A percentile compares a stretch with the other conserved stretches of the same genome.
These are phyloP conservation scores for Hypanus sabinus DNA, from an alignment of 2,113 vertebrate species.

Conservation along the genomic window DNA sequence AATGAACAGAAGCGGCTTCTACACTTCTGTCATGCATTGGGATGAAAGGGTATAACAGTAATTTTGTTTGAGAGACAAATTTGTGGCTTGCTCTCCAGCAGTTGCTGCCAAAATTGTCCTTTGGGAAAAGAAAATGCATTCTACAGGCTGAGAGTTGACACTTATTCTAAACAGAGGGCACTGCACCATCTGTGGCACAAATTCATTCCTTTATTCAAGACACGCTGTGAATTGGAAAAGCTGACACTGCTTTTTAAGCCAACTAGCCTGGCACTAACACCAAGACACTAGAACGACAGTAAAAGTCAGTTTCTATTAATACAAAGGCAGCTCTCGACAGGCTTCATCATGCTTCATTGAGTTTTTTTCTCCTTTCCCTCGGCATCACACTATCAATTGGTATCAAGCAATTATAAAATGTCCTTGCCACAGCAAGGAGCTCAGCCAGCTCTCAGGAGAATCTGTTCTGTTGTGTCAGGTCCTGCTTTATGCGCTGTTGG, in stretches of 20 bases:
- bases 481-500: neutral
- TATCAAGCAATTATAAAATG: slow-evolving; percentile 25
- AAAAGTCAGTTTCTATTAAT: slow-evolving; percentile 8
- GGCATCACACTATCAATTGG: neutral
- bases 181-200: neutral
- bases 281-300: neutral
- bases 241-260: slow-evolving; percentile 2
- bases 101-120: neutral
- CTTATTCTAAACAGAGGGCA: neutral
- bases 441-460: neutral
- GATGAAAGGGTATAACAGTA: neutral
- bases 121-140: neutral
- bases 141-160: neutral
- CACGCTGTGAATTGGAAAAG: neutral
- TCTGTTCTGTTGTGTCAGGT: neutral
- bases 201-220: neutral
- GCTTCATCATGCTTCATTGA: neutral
- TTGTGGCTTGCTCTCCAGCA: neutral
- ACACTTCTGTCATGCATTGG: neutral
- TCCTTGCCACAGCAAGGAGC: neutral
- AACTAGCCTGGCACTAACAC: neutral
- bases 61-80: neutral
- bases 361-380: neutral
- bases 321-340: neutral
- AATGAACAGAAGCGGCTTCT: neutral